A percentile compares a stretch with the other conserved stretches of the same genome.
Evolutionary conservation across 1,140 invertebrate species (phyloP).

Genomic region (Berghia stephanieae): DNA sequence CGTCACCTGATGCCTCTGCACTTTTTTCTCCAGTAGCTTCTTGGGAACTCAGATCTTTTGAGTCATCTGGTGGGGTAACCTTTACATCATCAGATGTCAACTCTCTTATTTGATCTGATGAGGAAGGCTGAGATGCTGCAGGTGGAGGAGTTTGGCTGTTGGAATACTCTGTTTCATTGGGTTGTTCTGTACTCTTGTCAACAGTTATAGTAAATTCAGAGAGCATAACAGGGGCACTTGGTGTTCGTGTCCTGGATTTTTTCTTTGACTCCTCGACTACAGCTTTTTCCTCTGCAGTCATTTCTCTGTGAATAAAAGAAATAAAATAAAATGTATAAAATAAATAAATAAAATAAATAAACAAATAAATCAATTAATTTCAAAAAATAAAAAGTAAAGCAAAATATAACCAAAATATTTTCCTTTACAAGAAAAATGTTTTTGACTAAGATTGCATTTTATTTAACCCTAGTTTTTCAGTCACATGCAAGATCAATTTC

Average conservation of each 20-base stretch:
- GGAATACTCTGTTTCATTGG: too few relatives aligned
- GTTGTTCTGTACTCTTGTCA: background rate
- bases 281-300: conserved; percentile 11
- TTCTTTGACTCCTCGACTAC: background rate
- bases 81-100: background rate
- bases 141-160: too few relatives aligned
- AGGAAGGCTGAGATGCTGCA: background rate
- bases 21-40: background rate
- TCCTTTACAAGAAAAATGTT: too few relatives aligned
- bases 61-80: too few relatives aligned
- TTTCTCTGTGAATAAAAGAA: conserved; percentile 1
- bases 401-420: too few relatives aligned
- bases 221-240: background rate
- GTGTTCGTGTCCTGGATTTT: background rate
- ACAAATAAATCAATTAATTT: too few relatives aligned
- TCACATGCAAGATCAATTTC: too few relatives aligned
- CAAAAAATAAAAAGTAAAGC: too few relatives aligned
- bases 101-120: background rate
- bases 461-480: too few relatives aligned
- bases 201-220: background rate
- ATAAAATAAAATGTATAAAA: too few relatives aligned
- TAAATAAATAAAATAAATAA: too few relatives aligned
- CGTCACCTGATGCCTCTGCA: background rate
- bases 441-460: too few relatives aligned
- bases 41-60: background rate